A percentile compares a stretch with the other conserved stretches of the same genome.
These are phyloP conservation scores for Amblyornis subalaris DNA, from an alignment of 2,113 vertebrate genomes.

Conservation along the genomic window DNA sequence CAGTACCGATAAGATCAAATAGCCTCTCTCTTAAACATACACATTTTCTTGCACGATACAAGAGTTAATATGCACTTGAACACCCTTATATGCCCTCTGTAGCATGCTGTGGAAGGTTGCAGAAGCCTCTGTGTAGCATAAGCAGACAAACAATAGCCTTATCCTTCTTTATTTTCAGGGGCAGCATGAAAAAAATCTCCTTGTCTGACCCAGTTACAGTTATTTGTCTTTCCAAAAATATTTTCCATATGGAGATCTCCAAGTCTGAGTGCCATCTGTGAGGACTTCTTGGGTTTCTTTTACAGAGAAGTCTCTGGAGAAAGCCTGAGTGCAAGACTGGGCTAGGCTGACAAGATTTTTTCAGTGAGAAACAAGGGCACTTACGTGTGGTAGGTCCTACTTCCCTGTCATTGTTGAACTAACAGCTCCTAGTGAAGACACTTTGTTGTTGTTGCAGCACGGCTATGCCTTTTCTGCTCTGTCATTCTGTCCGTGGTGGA, in stretches of 20 bases:
- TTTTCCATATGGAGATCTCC: constrained; percentile 59
- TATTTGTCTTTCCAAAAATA: constrained; percentile 62
- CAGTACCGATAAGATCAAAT: neutral
- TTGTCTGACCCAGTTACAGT: constrained; percentile 46
- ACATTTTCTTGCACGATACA: neutral
- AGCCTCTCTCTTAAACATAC: neutral
- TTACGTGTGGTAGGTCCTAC: neutral
- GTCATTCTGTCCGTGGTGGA: neutral
- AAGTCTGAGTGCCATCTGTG: constrained; percentile 51
- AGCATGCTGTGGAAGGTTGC: neutral
- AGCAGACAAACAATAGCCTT: constrained; percentile 27
- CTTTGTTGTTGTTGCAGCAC: neutral
- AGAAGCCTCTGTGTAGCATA: constrained; percentile 1
- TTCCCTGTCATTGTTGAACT: neutral
- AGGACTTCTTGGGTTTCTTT: constrained; percentile 54
- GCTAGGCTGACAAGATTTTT: neutral
- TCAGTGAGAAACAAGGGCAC: neutral
- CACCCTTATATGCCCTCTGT: neutral
- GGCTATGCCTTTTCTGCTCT: neutral
- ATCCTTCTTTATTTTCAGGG: constrained; percentile 37
- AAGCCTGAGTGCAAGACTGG: constrained; percentile 12
- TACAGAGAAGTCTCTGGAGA: constrained; percentile 47
- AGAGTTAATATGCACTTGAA: neutral
- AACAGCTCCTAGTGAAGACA: neutral
- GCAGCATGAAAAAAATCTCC: constrained; percentile 4